Evolutionary conservation across 92 coral and sea anemone species (phyloP).

Genomic region (Palythoa grandiflora): DNA sequence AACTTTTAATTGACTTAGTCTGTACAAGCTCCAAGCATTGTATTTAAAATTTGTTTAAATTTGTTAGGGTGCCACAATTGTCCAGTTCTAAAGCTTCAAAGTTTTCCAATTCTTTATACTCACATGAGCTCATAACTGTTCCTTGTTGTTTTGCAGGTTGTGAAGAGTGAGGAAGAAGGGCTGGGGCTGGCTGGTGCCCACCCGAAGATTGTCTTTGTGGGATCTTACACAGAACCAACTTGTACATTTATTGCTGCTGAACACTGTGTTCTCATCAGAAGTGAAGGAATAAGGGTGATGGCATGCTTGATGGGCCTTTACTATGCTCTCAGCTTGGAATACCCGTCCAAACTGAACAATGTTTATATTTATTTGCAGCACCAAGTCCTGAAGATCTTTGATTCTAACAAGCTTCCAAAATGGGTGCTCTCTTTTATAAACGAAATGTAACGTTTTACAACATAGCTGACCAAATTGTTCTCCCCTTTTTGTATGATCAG

Average conservation of each 20-base stretch:
- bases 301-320: constrained; percentile 1
- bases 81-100: constrained; percentile 1
- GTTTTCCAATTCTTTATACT: not conserved
- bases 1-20: not conserved
- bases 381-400: not conserved
- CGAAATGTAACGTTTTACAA: not conserved
- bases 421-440: constrained; percentile 16
- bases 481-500: constrained; percentile 11
- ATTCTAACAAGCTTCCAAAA: constrained; percentile 14
- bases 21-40: constrained; percentile 1
- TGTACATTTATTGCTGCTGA: not conserved
- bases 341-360: not conserved
- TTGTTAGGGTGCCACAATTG: constrained; percentile 7
- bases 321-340: constrained; percentile 13
- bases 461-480: constrained; percentile 12
- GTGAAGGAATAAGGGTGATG: not conserved
- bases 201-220: not conserved
- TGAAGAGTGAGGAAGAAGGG: constrained; percentile 23
- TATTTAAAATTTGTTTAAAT: constrained; percentile 9
- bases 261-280: not conserved
- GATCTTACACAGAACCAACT: constrained; percentile 17
- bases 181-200: constrained; percentile 26
- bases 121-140: constrained; percentile 11
- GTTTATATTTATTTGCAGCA: not conserved
- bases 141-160: constrained; percentile 17